Evolutionary conservation across 2,797 vertebrate species (phyloP), one percentile per base, ranked within the genome.

Genomic region (Falco cherrug): DNA sequence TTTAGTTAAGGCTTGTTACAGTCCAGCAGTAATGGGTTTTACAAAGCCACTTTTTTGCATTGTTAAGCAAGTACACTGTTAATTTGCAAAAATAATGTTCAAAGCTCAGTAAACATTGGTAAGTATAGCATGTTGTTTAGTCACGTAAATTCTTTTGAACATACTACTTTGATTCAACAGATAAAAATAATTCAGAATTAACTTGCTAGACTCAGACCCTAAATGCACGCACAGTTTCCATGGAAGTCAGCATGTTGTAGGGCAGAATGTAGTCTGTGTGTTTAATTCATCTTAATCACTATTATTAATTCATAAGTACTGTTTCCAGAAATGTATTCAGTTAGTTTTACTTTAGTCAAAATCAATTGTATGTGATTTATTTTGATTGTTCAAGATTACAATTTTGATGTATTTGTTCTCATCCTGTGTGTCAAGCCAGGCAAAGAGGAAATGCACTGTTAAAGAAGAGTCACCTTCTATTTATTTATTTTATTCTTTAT

Each of bases 241-340:
- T 97, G 97, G 98, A 98, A 98, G 95, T 98, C 97, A 95, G 97
- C 93, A 82, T 97, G 97, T 98, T 97, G 97, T 96, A 97, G 97
- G 97, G 97, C 95, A 97, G 97, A 98, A 97, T 98, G 97, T 97
- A 95, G 95, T 93, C 97, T 60, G 94, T 97, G 96, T 98, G 94
- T 97, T 98, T 98, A 98, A 98, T 98, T 98, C 97, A 97, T 97
- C 98, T 97, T 98, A 97, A 98, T 98, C 97, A 97, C 96, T 97
- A 97, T 95, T 97, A 98, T 98, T 98, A 98, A 98, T 98, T 98
- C 97, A 98, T 98, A 98, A 98, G 97, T 98, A 98, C 98, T 98
- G 97, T 98, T 98, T 98, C 98, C 94, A 96, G 97, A 98, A 97
- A 98, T 96, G 97, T 98, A 98, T 98, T 98, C 97, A 98, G 98